Conservation (phyloP, 2,888 invertebrate species). For the Chironomus riparius region DNA sequence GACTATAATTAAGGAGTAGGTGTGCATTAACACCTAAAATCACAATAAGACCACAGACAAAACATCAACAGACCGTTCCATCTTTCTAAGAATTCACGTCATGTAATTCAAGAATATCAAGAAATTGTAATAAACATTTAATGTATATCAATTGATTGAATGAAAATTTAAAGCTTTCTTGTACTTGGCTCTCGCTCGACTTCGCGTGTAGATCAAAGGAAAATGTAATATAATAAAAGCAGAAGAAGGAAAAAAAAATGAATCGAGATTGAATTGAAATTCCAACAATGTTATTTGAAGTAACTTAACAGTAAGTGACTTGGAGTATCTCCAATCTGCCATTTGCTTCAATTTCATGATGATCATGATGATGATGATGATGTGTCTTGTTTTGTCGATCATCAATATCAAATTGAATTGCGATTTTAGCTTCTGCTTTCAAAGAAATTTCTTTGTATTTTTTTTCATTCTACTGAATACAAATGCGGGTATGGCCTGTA, state of each 20-base stretch:
- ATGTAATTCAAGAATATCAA: not conserved
- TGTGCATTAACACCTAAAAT: too few relatives aligned
- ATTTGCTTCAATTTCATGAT: not conserved
- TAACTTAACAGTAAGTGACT: slow-evolving; percentile 17
- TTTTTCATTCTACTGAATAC: not conserved
- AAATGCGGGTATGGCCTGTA: not conserved
- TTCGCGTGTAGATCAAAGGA: not conserved
- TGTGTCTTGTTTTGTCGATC: slow-evolving; percentile 16
- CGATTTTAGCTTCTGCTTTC: not conserved
- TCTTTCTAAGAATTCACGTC: too few relatives aligned
- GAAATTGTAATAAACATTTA: not conserved
- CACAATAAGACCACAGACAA: too few relatives aligned
- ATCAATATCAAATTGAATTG: not conserved
- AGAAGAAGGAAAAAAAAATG: not conserved
- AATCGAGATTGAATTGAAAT: not conserved
- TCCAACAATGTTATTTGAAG: not conserved
- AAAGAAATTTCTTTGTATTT: not conserved
- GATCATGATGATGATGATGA: not conserved
- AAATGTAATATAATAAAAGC: not conserved
- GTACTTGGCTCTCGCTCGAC: not conserved
- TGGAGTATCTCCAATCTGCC: slow-evolving; percentile 5
- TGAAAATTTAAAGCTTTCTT: not conserved
- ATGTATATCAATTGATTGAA: not conserved
- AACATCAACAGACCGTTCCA: too few relatives aligned
- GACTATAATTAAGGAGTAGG: too few relatives aligned